Base-by-base conservation (phyloP, 2,888 invertebrate genomes). In the Chesias legatella region DNA sequence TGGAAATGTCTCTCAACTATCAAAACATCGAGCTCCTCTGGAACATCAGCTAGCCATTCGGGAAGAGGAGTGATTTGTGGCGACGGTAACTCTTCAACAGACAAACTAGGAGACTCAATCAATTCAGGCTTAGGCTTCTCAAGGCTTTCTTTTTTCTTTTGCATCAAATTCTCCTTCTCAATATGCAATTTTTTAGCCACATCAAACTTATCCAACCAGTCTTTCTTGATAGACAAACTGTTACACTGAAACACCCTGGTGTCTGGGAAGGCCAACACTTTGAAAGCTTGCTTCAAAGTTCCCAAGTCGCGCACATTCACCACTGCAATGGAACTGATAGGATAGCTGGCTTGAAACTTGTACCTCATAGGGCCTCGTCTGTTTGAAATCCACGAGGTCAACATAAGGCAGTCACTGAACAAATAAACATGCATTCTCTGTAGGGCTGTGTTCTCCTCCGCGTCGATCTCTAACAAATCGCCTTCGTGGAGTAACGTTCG, bases 1-100 rank as follows among this genome's bases (percentile, higher is more conserved):
- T 98, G 96, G 69, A 98, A 98, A 78, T 98, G 96, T 59, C 98
- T 91, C 79, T 98, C 97, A 0, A 98, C 98, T 53, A 98, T 95
- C 60, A 94, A 92, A 7, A 98, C 97, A 86, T 99, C 98, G 37
- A 99, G 86, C 77, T 98, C 98, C 74, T 98, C 98, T 0, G 96
- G 94, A 2, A 96, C 93, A 76, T 98, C 97, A 40, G 93, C 80
- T 37, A 98, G 79, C 98, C 98, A 98, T 66, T 96, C 96, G 0
- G 97, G 95, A 28, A 89, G 51, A 3, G 77, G 70, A 17, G 75
- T 54, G 24, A 79, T 60, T 54, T 83, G 83, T 6, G 83, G 84
- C 22, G 84, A 83, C 11, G 73, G 82, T 36, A 81, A 44, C 47
- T 88, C 88, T 39, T 88, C 88, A 13, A 84, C 76, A 23, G 86